Conservation (phyloP, 1,140 invertebrate species). For the Arion vulgaris region DNA sequence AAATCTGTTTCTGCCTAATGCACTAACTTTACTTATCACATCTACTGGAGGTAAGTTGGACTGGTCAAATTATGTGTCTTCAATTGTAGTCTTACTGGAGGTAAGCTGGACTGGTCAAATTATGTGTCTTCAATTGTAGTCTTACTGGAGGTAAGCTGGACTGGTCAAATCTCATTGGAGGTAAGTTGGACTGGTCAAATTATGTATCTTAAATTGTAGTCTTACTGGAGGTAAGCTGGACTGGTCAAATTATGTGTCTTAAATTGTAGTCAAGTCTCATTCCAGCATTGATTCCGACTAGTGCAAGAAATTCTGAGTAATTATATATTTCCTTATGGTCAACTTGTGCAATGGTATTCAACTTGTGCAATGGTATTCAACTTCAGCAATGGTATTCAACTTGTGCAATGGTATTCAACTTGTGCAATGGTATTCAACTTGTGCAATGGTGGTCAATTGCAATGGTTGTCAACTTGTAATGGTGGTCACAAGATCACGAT, state of each 20-base stretch:
- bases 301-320: too few species aligned
- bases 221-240: slow-evolving; percentile 19
- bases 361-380: too few species aligned
- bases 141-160: slow-evolving; percentile 19
- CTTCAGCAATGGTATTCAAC: too few species aligned
- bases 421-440: too few species aligned
- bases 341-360: too few species aligned
- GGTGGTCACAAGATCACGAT: too few species aligned
- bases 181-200: not conserved
- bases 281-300: too few species aligned
- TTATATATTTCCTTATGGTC: too few species aligned
- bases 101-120: not conserved
- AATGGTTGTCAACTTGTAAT: too few species aligned
- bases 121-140: not conserved
- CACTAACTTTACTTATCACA: slow-evolving; percentile 34
- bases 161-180: not conserved
- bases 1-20: slow-evolving; percentile 40
- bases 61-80: not conserved
- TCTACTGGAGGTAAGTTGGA: slow-evolving; percentile 25
- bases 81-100: not conserved
- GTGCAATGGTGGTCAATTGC: too few species aligned
- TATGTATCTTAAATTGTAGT: not conserved
- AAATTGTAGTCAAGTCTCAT: too few species aligned
- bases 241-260: not conserved
- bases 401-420: too few species aligned